Evolutionary conservation across 2,797 vertebrate species (phyloP).

Genomic region (Lemur catta): DNA sequence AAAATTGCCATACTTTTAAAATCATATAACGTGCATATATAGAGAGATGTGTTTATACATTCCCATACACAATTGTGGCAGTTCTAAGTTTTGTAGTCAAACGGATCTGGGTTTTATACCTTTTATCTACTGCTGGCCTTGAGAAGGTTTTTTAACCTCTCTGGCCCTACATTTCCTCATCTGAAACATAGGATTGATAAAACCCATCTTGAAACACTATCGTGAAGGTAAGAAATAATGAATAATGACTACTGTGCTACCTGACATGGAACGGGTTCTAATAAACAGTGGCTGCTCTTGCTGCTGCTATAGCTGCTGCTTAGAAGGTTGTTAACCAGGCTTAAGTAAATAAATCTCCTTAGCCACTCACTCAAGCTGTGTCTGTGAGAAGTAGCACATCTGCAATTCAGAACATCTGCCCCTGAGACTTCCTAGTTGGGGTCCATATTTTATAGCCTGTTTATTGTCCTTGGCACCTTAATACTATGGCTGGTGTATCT

Average conservation of each 20-base stretch:
- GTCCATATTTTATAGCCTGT: no score
- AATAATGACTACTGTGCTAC: background rate
- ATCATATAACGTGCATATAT: fast-evolving
- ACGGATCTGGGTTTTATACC: background rate
- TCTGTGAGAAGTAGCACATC: background rate
- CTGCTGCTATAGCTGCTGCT: background rate
- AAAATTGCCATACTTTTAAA: background rate
- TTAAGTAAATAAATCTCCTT: background rate
- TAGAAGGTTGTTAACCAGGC: background rate
- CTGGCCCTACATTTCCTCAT: background rate
- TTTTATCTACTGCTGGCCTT: background rate
- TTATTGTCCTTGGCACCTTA: background rate
- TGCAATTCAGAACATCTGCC: background rate
- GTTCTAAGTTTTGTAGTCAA: background rate
- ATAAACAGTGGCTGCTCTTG: background rate
- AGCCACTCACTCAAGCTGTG: background rate
- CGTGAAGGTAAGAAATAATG: background rate
- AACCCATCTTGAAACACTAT: background rate
- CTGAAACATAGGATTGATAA: background rate
- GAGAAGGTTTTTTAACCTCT: background rate
- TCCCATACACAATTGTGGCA: background rate
- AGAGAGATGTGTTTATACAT: background rate
- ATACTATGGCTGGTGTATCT: background rate
- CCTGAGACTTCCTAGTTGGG: background rate
- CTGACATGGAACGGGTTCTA: background rate